Evolutionary conservation across 2,113 vertebrate genomes (phyloP), one percentile per base, ranked within the genome.

Genomic region (Sphaerodactylus townsendi): DNA sequence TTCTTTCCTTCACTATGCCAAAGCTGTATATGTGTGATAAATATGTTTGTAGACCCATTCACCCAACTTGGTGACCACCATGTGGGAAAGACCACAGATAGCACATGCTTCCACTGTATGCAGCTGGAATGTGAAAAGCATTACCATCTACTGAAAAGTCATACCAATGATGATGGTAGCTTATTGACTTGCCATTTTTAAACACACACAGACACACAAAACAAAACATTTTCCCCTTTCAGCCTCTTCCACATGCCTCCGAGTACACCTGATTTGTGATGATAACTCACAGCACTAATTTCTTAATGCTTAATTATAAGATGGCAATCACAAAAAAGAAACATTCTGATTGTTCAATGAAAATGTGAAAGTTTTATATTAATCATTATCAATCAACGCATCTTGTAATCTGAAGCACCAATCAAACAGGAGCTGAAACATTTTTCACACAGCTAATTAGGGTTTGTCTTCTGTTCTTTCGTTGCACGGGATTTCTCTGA

Each of bases 391-490:
- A 44, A 33, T 82, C 76, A 56, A 25, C 15, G 37, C 33, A 59
- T 0, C 0, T n/a, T 81, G 19, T 80, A 88, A 90, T 87, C 77
- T 81, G 48, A 86, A 77, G 65, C 46, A 91, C 56, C 30, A 66
- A 75, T 88, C 86, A 85, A 86, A 94, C 53, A 86, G 77, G 71
- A 86, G 30, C 76, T 83, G 37, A 90, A 89, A 87, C 65, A 30
- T 8, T 78, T 81, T 14, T 17, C 39, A 19, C 68, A 83, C 64
- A 79, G 1, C 0, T 2, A 75, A 11, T 66, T 81, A 79, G 17
- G 70, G 48, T 37, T n/a, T 84, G 77, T 77, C 50, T 85, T 85
- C 64, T 65, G 79, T 74, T 39, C 8, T 39, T 0, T 8, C 2
- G 14, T 5, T 2, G 10, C 39, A 33, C 10, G 84, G 84, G 83